These are phyloP conservation scores for Cydia pomonella DNA, from an alignment of 1,140 invertebrate species.

Conservation along the genomic window DNA sequence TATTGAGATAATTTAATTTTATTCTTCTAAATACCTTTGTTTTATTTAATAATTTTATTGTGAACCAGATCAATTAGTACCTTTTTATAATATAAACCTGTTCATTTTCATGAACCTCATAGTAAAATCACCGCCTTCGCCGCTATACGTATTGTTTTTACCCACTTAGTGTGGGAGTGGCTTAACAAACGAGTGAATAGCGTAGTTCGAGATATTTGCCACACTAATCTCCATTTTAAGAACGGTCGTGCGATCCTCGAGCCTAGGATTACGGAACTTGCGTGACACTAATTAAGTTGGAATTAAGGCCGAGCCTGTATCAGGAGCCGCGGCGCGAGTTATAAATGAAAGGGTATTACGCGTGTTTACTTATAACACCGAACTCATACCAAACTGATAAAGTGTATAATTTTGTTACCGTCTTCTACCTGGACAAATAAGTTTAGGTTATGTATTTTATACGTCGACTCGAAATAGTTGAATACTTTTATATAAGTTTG, in stretches of 20 bases:
- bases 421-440: background rate
- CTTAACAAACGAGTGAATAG: constrained; percentile 65
- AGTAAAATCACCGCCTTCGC: constrained; percentile 9
- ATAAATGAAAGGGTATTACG: constrained; percentile 78
- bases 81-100: background rate
- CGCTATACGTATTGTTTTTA: constrained; percentile 27
- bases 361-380: constrained; percentile 63
- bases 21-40: too few relatives aligned
- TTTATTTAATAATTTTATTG: too few relatives aligned
- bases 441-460: background rate
- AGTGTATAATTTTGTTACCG: background rate
- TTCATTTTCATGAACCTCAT: background rate
- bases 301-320: constrained; percentile 77
- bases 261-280: constrained; percentile 79
- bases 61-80: too few relatives aligned
- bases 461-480: background rate
- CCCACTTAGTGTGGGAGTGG: constrained; percentile 53
- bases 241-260: constrained; percentile 73
- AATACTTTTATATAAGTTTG: background rate
- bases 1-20: too few relatives aligned
- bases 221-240: constrained; percentile 79
- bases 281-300: constrained; percentile 79
- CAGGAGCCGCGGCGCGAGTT: constrained; percentile 74
- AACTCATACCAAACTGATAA: constrained; percentile 43
- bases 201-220: constrained; percentile 74